Base-by-base conservation (phyloP, 2,888 invertebrate species). In the Hypercompe scribonia region DNA sequence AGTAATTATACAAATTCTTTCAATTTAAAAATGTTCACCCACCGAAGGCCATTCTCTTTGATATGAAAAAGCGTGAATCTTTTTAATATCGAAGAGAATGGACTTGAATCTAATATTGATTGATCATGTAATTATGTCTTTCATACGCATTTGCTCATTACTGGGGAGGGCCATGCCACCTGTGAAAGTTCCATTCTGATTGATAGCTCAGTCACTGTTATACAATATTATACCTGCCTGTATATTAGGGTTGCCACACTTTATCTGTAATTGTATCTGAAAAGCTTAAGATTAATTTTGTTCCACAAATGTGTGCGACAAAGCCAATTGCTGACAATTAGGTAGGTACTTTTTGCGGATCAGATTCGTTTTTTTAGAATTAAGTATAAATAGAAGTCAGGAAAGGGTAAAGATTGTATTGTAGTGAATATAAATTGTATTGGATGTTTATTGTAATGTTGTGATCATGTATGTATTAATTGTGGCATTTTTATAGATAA, bases 111-210 rank as follows among this genome's bases (percentile, higher is more conserved):
- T 74, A 78, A 80, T 77, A 68, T 58, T 75, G 65, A 69, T 68
- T 71, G 65, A 71, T 76, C 82, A 83, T 79, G 76, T 79, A 68
- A 76, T 80, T 66, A 65, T 64, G 68, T 73, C 77, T 83, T 84
- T 80, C 65, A 67, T 67, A 46, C 70, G 31, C 64, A 8, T 65
- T 70, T 63, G 34, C 68, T 76, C 78, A 84, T 84, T 83, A 80
- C 78, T 78, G 80, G 82, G 64, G 74, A 84, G 68, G 73, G 69
- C 71, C 70, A 74, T 74, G 69, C 73, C 79, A 78, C 78, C 81
- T 81, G 86, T 78, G 87, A 87, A 86, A 84, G 88, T 86, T 86
- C 81, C 80, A 85, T 80, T 83, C 81, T 88, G 85, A 88, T 89
- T 87, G 84, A 88, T 78, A 73, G 77, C 78, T 71, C 71, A 77